Conservation (phyloP, 2,888 invertebrate species). For the Masnerella sp. region DNA sequence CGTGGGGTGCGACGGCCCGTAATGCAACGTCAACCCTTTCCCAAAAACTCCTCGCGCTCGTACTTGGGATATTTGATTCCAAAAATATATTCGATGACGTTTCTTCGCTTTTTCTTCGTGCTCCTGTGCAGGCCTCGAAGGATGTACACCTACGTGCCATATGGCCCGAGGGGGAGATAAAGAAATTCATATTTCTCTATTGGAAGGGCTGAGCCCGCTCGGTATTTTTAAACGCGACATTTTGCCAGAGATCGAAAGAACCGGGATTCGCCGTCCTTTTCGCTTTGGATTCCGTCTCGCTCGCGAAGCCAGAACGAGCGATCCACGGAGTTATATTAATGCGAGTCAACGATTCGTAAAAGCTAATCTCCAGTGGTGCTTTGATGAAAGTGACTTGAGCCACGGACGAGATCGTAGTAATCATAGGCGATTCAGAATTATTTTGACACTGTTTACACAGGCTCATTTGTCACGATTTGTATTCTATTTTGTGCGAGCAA, state of each 20-base stretch:
- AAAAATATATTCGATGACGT: constrained; percentile 57
- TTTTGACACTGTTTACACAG: constrained; percentile 60
- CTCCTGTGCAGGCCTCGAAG: constrained; percentile 63
- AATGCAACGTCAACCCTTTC: constrained; percentile 54
- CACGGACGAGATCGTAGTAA: constrained; percentile 57
- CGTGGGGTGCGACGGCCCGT: constrained; percentile 40
- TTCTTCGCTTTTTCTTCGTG: constrained; percentile 64
- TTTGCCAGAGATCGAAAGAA: constrained; percentile 60
- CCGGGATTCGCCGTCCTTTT: constrained; percentile 21
- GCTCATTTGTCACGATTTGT: constrained; percentile 60
- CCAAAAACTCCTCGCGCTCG: constrained; percentile 17
- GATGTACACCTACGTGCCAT: constrained; percentile 69
- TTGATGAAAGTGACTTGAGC: constrained; percentile 59
- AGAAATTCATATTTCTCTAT: constrained; percentile 74
- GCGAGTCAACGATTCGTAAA: constrained; percentile 62
- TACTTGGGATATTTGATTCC: constrained; percentile 59
- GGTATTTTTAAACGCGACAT: constrained; percentile 66
- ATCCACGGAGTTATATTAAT: constrained; percentile 59
- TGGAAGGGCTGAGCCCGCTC: constrained; percentile 66
- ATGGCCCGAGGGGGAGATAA: constrained; percentile 70
- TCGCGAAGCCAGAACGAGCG: constrained; percentile 34
- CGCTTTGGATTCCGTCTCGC: constrained; percentile 19
- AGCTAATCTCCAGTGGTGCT: constrained; percentile 60
- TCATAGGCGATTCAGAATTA: constrained; percentile 57
- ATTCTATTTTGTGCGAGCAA: constrained; percentile 53